Base-by-base conservation (phyloP, 2,888 invertebrate genomes). In the Ypsolopha scabrella region DNA sequence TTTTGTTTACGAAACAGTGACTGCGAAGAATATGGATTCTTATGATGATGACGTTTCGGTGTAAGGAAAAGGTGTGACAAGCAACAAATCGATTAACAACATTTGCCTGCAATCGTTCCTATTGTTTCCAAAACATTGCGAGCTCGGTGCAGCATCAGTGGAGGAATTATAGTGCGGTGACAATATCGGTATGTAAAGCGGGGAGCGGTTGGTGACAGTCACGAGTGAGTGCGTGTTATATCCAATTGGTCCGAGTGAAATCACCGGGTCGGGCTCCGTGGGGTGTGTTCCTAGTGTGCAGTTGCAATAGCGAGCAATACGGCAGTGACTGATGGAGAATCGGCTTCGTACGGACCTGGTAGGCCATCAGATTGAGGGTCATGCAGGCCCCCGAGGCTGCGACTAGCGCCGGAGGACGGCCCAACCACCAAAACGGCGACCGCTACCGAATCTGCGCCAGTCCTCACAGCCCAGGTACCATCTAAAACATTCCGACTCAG, bases 341-440 rank as follows among this genome's bases (percentile, higher is more conserved):
- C 68, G 71, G 70, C 70, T n/a, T 36, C 13, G 35, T 36, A 48
- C 63, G 63, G 62, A 63, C 67, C 64, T 66, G 66, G 69, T 68
- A 64, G 62, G 65, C 61, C 65, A 60, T 14, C 46, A 34, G 67
- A 67, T 59, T 67, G 75, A 72, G 69, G 78, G 81, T 56, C 75
- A 83, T 83, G 83, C 74, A 57, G 74, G 67, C 68, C 72, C 72
- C 61, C 70, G 70, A 66, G 73, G 71, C 72, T 75, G 68, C 68
- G 73, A 70, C 70, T 80, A 80, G 76, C 62, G 67, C 58, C 60
- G 67, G 58, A 60, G 61, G 56, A n/a, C 33, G 14, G 63, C 59
- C 65, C 76, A 65, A 75, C 68, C 74, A 65, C 65, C 83, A 85
- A 78, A 64, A 85, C 85, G 85, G 85, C 83, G 70, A 67, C 77